A percentile compares a stretch with the other conserved stretches of the same genome.
These are phyloP conservation scores for Sardinella longiceps DNA, from an alignment of 2,797 vertebrate genomes.

Conservation along the genomic window DNA sequence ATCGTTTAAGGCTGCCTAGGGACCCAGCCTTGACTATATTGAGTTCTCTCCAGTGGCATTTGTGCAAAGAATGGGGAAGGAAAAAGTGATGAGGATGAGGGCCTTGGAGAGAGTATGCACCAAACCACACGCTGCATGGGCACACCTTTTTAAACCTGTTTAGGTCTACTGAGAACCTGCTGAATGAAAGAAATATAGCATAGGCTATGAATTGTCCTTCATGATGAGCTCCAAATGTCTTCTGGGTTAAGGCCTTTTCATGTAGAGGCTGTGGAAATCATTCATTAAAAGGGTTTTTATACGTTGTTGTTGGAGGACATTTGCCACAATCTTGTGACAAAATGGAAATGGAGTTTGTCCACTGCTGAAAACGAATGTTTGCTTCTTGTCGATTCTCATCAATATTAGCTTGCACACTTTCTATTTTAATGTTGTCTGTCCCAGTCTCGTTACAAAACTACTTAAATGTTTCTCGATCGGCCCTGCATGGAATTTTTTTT, in stretches of 20 bases:
- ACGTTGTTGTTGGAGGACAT: background rate
- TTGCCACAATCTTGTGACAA: background rate
- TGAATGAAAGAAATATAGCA: background rate
- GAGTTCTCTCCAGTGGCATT: slow-evolving; percentile 34
- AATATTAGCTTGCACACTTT: background rate
- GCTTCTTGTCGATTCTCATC: background rate
- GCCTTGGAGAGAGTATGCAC: background rate
- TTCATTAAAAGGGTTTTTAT: background rate
- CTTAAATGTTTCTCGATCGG: background rate
- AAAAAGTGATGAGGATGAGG: background rate
- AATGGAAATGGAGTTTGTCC: background rate
- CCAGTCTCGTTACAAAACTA: background rate
- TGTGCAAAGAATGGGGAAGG: background rate
- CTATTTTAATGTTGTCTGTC: background rate
- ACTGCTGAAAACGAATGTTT: background rate
- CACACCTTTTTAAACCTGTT: background rate
- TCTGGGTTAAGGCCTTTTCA: background rate
- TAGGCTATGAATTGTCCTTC: background rate
- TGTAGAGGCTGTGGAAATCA: background rate
- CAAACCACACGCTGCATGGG: background rate
- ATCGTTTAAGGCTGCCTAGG: slow-evolving; percentile 48
- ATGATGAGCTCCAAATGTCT: background rate
- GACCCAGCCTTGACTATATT: slow-evolving; percentile 42
- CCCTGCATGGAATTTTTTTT: background rate
- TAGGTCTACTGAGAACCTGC: background rate